Evolutionary conservation across 2,888 invertebrate species (phyloP).

Genomic region (Phyllotreta striolata): DNA sequence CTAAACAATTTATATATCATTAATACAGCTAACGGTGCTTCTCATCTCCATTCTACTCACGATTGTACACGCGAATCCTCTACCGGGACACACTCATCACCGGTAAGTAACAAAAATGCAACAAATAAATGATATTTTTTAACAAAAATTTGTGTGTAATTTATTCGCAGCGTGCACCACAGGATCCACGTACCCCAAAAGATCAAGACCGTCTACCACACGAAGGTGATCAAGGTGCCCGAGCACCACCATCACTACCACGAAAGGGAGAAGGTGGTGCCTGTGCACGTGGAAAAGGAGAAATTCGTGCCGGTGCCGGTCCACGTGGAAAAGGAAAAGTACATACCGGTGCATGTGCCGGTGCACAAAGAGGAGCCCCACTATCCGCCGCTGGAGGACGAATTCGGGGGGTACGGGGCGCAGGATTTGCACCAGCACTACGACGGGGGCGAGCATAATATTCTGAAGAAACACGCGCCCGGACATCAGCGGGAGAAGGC

Average conservation of each 20-base stretch:
- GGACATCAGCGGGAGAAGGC: not conserved
- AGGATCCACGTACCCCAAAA: conserved; percentile 58
- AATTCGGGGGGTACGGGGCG: conserved; percentile 19
- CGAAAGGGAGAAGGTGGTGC: conserved; percentile 54
- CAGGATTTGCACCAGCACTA: conserved; percentile 21
- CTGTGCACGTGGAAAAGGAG: conserved; percentile 41
- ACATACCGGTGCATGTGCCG: conserved; percentile 35
- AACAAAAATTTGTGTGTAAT: too few relatives aligned
- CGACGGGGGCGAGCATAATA: conserved; percentile 30
- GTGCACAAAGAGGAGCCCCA: conserved; percentile 35
- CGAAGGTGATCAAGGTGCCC: conserved; percentile 58
- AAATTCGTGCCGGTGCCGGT: conserved; percentile 10
- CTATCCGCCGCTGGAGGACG: conserved; percentile 38
- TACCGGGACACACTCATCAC: conserved; percentile 11
- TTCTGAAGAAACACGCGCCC: conserved; percentile 34
- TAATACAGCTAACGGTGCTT: conserved; percentile 4
- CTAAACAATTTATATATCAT: not conserved
- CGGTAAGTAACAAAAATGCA: conserved; percentile 13
- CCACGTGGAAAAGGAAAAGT: conserved; percentile 25
- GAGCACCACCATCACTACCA: conserved; percentile 58
- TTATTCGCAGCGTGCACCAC: conserved; percentile 53
- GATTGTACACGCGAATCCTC: not conserved
- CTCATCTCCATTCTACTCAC: not conserved
- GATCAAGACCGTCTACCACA: conserved; percentile 57
- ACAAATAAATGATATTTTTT: conserved; percentile 1